A percentile compares a stretch with the other conserved stretches of the same genome.
Evolutionary conservation across 2,113 vertebrate species (phyloP).

Genomic region (Rhinolophus ferrumequinum): DNA sequence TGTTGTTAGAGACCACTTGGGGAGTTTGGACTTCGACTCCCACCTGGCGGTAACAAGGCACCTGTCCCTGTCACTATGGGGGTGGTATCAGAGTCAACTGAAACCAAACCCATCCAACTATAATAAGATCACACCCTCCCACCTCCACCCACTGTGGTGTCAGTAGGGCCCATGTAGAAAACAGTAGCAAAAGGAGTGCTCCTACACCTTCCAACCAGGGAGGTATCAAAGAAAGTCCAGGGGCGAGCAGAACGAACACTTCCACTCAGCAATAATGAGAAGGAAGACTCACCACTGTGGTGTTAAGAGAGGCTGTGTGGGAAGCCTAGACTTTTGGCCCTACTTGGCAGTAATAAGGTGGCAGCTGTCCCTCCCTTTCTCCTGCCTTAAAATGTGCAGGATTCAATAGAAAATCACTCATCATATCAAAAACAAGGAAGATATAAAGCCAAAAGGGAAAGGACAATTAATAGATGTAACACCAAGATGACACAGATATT

Average conservation of each 20-base stretch:
- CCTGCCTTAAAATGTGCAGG: neutral
- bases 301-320: neutral
- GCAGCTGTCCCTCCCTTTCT: neutral
- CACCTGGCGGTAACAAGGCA: neutral
- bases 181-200: neutral
- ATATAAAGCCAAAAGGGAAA: neutral
- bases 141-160: neutral
- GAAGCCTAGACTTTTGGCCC: neutral
- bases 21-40: neutral
- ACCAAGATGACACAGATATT: neutral
- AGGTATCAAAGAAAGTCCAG: neutral
- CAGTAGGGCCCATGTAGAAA: neutral
- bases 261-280: neutral
- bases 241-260: neutral
- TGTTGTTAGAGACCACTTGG: neutral
- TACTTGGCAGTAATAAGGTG: neutral
- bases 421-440: neutral
- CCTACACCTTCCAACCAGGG: neutral
- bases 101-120: neutral
- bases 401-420: neutral
- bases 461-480: neutral
- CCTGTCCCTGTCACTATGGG: neutral
- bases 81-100: neutral
- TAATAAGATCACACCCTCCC: neutral
- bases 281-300: neutral